Percentiles rank a stretch among this genome's conserved stretches.
phyloP scores from a whole-genome alignment of 2,113 vertebrate genomes.

The Arenaria interpres region DNA sequence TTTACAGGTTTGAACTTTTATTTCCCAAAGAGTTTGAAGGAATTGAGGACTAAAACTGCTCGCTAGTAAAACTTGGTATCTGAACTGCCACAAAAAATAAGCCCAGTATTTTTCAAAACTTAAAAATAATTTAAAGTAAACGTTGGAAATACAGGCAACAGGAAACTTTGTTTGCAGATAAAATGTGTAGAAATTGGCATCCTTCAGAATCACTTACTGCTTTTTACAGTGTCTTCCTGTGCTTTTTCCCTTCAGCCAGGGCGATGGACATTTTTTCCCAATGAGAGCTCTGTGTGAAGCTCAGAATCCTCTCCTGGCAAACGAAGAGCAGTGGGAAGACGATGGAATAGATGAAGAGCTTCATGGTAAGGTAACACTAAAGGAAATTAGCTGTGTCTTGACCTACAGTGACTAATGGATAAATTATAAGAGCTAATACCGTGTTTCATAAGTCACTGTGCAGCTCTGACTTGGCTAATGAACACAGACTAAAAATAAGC shows the following conservation, averaged over 20 bases:
- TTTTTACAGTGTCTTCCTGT: not conserved
- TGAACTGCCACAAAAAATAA: not conserved
- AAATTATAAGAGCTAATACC: not conserved
- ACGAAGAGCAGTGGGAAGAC: constrained; percentile 90
- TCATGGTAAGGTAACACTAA: constrained; percentile 76
- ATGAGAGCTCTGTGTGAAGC: constrained; percentile 85
- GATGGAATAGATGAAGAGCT: constrained; percentile 84
- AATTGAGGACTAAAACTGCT: not conserved
- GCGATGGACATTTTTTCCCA: constrained; percentile 93
- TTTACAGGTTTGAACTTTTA: not conserved
- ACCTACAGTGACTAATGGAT: not conserved
- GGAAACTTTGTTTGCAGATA: not conserved
- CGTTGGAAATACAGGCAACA: not conserved
- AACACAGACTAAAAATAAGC: not conserved
- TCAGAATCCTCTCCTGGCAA: constrained; percentile 87
- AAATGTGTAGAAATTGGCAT: not conserved
- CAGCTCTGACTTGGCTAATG: not conserved
- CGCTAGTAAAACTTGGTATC: not conserved
- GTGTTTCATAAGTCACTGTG: not conserved
- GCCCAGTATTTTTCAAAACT: not conserved
- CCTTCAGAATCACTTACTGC: not conserved
- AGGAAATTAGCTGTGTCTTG: not conserved
- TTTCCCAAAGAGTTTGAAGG: not conserved
- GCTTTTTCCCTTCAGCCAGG: constrained; percentile 77
- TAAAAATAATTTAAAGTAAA: not conserved